phyloP scores from a whole-genome alignment of 1,140 invertebrate genomes.

The Brachionus koreanus region DNA sequence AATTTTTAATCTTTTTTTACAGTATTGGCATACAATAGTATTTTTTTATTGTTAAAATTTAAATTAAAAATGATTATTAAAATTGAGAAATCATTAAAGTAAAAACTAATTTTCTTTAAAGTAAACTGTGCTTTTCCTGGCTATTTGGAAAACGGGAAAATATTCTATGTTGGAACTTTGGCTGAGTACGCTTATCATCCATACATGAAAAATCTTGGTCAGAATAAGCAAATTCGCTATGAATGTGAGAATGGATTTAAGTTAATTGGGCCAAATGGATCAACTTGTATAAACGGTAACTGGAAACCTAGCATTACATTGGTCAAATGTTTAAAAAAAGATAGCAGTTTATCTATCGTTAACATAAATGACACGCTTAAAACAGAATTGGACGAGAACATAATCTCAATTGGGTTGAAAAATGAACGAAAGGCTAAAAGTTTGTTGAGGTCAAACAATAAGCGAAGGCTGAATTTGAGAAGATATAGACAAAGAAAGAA shows the following conservation, averaged over 20 bases:
- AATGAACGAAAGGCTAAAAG: slow-evolving; percentile 7
- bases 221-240: slow-evolving; percentile 74
- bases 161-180: slow-evolving; percentile 48
- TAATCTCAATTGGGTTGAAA: background rate
- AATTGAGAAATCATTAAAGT: too few relatives aligned
- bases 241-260: slow-evolving; percentile 84
- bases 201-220: slow-evolving; percentile 50
- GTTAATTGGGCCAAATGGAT: slow-evolving; percentile 79
- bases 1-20: too few relatives aligned
- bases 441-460: background rate
- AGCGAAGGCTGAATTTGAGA: background rate
- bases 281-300: slow-evolving; percentile 80
- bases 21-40: too few relatives aligned
- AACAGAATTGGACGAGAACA: slow-evolving; percentile 21
- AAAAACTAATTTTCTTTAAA: too few relatives aligned
- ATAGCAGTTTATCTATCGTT: background rate
- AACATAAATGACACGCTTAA: background rate
- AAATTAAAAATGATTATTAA: too few relatives aligned
- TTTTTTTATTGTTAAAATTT: too few relatives aligned
- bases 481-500: background rate
- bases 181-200: slow-evolving; percentile 49
- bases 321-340: background rate
- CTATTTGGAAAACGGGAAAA: slow-evolving; percentile 49
- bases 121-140: slow-evolving; percentile 48
- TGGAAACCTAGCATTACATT: slow-evolving; percentile 69